Conservation (phyloP, 1,140 invertebrate species). For the Chymomyza costata region DNA sequence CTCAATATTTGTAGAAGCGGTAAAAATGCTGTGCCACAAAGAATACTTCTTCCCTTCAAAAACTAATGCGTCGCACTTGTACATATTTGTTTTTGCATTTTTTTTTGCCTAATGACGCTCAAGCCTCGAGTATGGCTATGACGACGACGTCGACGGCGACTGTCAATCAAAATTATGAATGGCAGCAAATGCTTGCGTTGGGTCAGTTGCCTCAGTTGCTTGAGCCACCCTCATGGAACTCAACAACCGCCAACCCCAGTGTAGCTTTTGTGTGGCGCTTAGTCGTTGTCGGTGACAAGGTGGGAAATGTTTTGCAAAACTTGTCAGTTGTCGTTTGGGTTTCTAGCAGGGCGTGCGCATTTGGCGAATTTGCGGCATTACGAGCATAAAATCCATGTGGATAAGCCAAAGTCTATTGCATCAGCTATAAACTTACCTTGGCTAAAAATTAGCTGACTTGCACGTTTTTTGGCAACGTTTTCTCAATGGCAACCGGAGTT, state of each 20-base stretch:
- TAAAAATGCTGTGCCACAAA: constrained; percentile 55
- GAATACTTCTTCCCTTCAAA: constrained; percentile 1
- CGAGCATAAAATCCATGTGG: background rate
- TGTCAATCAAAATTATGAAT: constrained; percentile 72
- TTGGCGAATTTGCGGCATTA: too few species aligned
- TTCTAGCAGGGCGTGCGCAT: constrained; percentile 32
- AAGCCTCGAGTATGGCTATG: background rate
- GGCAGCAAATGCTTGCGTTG: constrained; percentile 25
- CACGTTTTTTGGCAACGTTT: background rate
- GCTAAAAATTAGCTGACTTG: constrained; percentile 7
- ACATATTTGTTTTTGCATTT: constrained; percentile 23
- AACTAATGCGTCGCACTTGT: background rate
- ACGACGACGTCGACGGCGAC: constrained; percentile 12
- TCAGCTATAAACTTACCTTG: constrained; percentile 1
- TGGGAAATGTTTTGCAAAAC: constrained; percentile 27
- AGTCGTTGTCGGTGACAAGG: constrained; percentile 21
- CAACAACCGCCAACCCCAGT: constrained; percentile 4
- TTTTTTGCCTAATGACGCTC: constrained; percentile 13
- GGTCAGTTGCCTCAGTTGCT: constrained; percentile 45
- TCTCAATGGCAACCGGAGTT: constrained; percentile 55
- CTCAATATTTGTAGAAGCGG: constrained; percentile 43
- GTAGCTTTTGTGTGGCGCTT: background rate
- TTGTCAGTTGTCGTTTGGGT: constrained; percentile 56
- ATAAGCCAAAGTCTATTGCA: background rate
- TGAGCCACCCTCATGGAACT: constrained; percentile 19